These are phyloP conservation scores for Elmis aenea DNA, from an alignment of 2,888 invertebrate species.

Conservation along the genomic window DNA sequence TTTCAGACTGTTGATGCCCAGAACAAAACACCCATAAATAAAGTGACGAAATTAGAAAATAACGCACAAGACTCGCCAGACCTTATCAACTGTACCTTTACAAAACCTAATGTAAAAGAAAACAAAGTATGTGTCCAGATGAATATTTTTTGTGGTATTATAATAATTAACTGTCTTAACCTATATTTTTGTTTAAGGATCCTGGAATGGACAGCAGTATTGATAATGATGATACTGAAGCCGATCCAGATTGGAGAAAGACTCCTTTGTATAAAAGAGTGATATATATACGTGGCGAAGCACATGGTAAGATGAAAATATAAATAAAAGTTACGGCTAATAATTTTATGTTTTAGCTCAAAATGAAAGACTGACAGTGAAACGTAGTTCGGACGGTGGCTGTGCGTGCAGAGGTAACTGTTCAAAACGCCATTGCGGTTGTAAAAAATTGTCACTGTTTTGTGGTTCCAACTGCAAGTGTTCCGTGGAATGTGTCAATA, in stretches of 20 bases:
- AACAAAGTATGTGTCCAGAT: no score
- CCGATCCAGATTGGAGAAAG: conserved; percentile 66
- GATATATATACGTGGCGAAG: no score
- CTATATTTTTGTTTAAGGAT: no score
- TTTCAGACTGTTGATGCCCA: no score
- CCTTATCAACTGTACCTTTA: no score
- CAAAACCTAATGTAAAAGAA: no score
- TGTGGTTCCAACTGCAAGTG: conserved; percentile 55
- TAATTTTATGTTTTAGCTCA: background rate
- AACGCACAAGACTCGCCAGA: no score
- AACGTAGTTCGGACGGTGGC: conserved; percentile 55
- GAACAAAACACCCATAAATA: no score
- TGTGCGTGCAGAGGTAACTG: conserved; percentile 61
- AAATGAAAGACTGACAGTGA: conserved; percentile 33
- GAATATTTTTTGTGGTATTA: no score
- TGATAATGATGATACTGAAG: conserved; percentile 40
- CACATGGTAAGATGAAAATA: no score
- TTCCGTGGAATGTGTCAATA: conserved; percentile 45
- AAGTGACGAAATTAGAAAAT: no score
- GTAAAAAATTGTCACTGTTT: conserved; percentile 52
- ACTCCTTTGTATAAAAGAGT: conserved; percentile 57
- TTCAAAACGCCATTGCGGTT: conserved; percentile 55
- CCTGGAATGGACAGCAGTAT: conserved; percentile 26
- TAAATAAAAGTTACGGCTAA: conserved; percentile 1
- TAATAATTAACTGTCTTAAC: no score